Conservation (phyloP, 2,113 vertebrate genomes). For the Actenoides hombroni region DNA sequence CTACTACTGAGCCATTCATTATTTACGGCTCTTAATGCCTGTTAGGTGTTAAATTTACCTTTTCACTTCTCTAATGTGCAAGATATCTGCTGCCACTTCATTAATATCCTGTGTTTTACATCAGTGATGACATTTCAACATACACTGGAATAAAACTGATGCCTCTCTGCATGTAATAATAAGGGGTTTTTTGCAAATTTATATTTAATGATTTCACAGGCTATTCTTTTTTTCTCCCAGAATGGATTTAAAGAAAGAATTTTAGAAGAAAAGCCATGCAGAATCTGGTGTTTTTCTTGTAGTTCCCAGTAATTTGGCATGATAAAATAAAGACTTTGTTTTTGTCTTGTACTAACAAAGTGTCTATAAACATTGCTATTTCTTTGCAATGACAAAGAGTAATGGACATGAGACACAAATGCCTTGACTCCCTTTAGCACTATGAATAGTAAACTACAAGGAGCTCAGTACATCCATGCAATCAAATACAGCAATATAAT, state of each 20-base stretch:
- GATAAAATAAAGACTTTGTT: not conserved
- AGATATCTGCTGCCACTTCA: not conserved
- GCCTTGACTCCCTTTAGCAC: not conserved
- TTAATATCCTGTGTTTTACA: constrained; percentile 14
- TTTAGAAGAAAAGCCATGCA: not conserved
- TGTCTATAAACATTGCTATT: not conserved
- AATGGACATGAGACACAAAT: not conserved
- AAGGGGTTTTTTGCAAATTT: not conserved
- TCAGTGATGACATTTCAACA: not conserved
- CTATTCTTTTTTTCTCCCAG: not conserved
- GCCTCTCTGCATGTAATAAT: not conserved
- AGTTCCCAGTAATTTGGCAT: not conserved
- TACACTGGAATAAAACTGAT: not conserved
- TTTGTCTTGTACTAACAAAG: not conserved
- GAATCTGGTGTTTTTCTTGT: not conserved
- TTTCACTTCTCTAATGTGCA: constrained; percentile 6
- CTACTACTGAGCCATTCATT: not conserved
- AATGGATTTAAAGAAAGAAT: not conserved
- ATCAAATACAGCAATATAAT: constrained; percentile 35
- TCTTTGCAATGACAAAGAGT: not conserved
- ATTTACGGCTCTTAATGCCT: constrained; percentile 48
- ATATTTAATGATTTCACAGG: not conserved
- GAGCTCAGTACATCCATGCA: not conserved
- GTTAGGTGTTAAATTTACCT: constrained; percentile 56
- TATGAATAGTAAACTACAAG: not conserved